phyloP scores from a whole-genome alignment of 2,888 invertebrate species.

The Netelia virgata region DNA sequence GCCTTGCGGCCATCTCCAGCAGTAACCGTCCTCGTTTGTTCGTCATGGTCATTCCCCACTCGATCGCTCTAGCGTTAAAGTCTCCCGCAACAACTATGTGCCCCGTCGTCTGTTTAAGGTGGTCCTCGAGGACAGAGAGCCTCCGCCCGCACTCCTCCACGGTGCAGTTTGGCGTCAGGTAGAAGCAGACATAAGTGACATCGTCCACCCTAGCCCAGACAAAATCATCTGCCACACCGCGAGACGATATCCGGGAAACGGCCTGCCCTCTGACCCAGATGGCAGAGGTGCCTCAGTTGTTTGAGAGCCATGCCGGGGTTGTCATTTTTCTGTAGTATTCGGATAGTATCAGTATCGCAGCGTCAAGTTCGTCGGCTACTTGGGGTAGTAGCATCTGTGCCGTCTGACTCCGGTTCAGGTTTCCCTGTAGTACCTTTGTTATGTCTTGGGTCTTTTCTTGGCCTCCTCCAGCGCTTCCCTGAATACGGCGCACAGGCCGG shows the following conservation, averaged over 20 bases:
- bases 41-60: slow-evolving; percentile 64
- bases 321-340: slow-evolving; percentile 41
- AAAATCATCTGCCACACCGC: neutral
- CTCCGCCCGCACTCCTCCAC: neutral
- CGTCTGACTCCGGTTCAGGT: slow-evolving; percentile 46
- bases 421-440: slow-evolving; percentile 43
- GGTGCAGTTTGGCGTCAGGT: neutral
- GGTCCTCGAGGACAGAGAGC: neutral
- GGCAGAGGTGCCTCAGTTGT: slow-evolving; percentile 40
- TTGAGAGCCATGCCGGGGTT: slow-evolving; percentile 19
- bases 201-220: too few species aligned
- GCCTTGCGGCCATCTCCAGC: slow-evolving; percentile 66
- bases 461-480: too few species aligned
- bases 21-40: slow-evolving; percentile 64
- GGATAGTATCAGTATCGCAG: slow-evolving; percentile 37
- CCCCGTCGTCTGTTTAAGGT: slow-evolving; percentile 29
- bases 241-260: neutral
- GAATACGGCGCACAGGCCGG: too few species aligned
- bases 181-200: neutral
- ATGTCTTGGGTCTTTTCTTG: too few species aligned
- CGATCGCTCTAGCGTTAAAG: slow-evolving; percentile 66
- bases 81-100: slow-evolving; percentile 56
- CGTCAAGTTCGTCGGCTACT: slow-evolving; percentile 33
- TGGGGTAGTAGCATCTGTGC: slow-evolving; percentile 53
- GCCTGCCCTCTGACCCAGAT: slow-evolving; percentile 52